Conservation (phyloP, 2,888 invertebrate genomes). For the Drosophila dives region DNA sequence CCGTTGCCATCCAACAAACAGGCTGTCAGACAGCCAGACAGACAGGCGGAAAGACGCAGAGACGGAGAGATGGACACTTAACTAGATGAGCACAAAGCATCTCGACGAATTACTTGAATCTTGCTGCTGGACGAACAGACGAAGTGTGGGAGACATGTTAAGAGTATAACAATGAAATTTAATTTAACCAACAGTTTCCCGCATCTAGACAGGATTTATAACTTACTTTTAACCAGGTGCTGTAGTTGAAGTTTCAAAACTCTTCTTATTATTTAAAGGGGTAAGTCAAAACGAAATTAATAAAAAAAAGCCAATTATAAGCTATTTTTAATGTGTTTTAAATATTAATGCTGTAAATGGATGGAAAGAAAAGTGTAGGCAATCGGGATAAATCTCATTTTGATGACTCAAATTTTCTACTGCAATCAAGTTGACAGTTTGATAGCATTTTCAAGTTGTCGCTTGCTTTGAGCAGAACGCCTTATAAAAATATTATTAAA, state of each 20-base stretch:
- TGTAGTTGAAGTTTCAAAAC: neutral
- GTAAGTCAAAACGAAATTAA: neutral
- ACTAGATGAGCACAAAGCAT: slow-evolving; percentile 59
- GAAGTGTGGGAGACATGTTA: neutral
- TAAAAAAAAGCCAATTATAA: too few species aligned
- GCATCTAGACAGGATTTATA: slow-evolving; percentile 45
- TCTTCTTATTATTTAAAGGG: slow-evolving; percentile 8
- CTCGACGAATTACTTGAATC: slow-evolving; percentile 76
- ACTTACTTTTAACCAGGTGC: slow-evolving; percentile 39
- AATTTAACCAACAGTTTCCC: slow-evolving; percentile 63
- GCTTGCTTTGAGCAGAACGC: neutral
- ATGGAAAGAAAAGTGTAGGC: neutral
- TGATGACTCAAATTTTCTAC: neutral
- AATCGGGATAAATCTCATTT: neutral
- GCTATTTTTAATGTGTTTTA: neutral
- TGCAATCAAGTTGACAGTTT: neutral
- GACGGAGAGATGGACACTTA: slow-evolving; percentile 23
- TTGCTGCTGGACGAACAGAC: slow-evolving; percentile 23
- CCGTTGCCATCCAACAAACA: neutral
- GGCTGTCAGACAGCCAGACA: slow-evolving; percentile 3
- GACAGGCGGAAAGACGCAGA: slow-evolving; percentile 2
- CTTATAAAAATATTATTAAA: neutral
- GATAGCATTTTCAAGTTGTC: neutral
- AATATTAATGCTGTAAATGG: neutral
- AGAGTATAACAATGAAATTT: slow-evolving; percentile 55